phyloP scores from a whole-genome alignment of 2,113 vertebrate genomes.

The Thamnophis sirtalis region DNA sequence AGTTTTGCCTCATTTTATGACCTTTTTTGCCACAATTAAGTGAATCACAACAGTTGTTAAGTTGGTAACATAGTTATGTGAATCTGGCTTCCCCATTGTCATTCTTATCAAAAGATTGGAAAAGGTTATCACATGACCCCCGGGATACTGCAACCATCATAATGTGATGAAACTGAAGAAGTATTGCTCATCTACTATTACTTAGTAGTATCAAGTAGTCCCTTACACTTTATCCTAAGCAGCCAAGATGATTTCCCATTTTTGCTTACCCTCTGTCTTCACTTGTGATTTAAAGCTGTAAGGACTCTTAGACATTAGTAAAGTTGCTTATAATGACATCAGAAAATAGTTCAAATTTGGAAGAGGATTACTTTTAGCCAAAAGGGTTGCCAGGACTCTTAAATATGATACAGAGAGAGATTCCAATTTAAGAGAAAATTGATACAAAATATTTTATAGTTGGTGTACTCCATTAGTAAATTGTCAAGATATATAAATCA shows the following conservation, averaged over 20 bases:
- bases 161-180: constrained; percentile 5
- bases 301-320: neutral
- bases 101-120: neutral
- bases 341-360: neutral
- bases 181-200: neutral
- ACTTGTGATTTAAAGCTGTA: neutral
- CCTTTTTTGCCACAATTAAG: neutral
- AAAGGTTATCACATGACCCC: neutral
- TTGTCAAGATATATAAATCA: neutral
- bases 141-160: neutral
- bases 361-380: neutral
- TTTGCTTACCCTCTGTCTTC: neutral
- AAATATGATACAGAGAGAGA: neutral
- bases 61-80: neutral
- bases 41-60: neutral
- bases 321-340: neutral
- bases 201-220: neutral
- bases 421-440: neutral
- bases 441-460: neutral
- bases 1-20: neutral
- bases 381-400: neutral
- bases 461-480: neutral
- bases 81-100: neutral
- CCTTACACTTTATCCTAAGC: neutral
- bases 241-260: neutral